A percentile compares a stretch with the other conserved stretches of the same genome.
Conservation (phyloP, 2,888 invertebrate genomes). For the Drosophila falleni region DNA sequence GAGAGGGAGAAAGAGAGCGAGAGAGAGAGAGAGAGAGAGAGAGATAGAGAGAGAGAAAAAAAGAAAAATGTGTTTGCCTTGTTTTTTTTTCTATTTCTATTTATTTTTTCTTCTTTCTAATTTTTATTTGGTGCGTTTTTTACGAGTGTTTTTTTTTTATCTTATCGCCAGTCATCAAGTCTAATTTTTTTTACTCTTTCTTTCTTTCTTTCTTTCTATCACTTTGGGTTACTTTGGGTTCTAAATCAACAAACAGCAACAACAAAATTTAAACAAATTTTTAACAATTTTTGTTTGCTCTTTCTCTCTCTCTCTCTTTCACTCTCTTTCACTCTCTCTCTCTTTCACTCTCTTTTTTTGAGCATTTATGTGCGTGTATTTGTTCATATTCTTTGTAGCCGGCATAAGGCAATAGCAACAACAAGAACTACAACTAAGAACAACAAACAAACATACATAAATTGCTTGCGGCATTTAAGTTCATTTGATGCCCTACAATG, state of each 20-base stretch:
- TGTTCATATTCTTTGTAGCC: conserved; percentile 54
- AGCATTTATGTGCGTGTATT: conserved; percentile 18
- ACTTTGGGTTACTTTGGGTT: conserved; percentile 19
- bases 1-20: neutral
- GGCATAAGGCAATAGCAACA: conserved; percentile 38
- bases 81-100: conserved; percentile 7
- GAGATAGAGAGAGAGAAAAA: neutral
- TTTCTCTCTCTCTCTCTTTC: conserved; percentile 12
- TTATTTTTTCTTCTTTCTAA: conserved; percentile 24
- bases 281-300: conserved; percentile 47
- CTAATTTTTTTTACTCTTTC: conserved; percentile 21
- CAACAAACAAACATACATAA: conserved; percentile 19
- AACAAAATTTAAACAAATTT: conserved; percentile 35
- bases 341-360: neutral
- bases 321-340: conserved; percentile 10
- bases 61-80: conserved; percentile 22
- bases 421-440: conserved; percentile 19
- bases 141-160: conserved; percentile 55
- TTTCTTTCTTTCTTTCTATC: neutral
- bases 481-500: conserved; percentile 36
- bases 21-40: conserved; percentile 23
- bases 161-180: conserved; percentile 69
- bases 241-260: conserved; percentile 27
- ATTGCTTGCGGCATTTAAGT: conserved; percentile 12
- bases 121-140: conserved; percentile 29